Evolutionary conservation across 2,888 invertebrate genomes (phyloP), one percentile per base, ranked within the genome.

Genomic region (Trichogramma dendrolimi): DNA sequence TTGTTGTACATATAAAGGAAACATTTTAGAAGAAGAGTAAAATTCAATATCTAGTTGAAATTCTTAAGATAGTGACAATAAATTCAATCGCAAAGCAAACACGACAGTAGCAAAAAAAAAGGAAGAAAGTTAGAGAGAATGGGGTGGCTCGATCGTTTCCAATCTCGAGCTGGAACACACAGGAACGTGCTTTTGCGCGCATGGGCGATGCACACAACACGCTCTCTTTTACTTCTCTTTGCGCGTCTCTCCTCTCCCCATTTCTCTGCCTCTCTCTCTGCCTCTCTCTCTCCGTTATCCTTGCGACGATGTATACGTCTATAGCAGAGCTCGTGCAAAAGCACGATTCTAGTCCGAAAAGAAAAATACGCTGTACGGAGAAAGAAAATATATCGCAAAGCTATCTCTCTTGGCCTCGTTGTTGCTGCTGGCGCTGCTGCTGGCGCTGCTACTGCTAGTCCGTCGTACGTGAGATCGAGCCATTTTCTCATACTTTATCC

Each of bases 81-180:
- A 64, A 64, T 64, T 64, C 61, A 64, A 64, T 64, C 57, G 61
- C 61, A 57, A 27, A 64, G 61, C 61, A 64, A 64, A 64, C 63
- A 63, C 53, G 47, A 47, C 55, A 27, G 27, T 44, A 44, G 44
- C 2, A 44, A 8, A 10, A 10, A 10, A 7, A 49, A 49, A 38
- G 14, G 49, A 11, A 38, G 7, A 14, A 14, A 6, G n/a, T n/a
- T 14, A 14, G 48, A n/a, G 7, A 5, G 48, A 48, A n/a, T n/a
- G n/a, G 48, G 49, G 49, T n/a, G 38, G 49, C 4, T 42, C 63
- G 63, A 57, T 61, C 61, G 63, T 56, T 60, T 64, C 57, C 61
- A 61, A 64, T 61, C 61, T 61, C 57, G 43, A 42, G 43, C 43
- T 50, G 50, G 58, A 58, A 42, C 44, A 47, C 60, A 44, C 38